phyloP scores from a whole-genome alignment of 1,140 invertebrate genomes.

The Tetragnatha versicolor region DNA sequence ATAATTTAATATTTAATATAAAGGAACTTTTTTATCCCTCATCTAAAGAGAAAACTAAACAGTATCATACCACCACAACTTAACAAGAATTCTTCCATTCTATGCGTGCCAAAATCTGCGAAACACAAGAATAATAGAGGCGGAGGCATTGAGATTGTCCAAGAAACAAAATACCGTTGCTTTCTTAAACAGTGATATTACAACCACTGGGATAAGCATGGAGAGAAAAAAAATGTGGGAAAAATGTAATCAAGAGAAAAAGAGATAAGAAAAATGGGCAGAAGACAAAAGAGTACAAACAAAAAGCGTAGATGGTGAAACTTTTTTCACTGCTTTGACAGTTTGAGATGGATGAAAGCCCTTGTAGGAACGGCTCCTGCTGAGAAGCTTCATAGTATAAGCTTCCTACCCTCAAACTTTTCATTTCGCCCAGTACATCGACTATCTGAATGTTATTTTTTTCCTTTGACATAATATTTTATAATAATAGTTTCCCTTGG shows the following conservation, averaged over 20 bases:
- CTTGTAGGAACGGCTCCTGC: neutral
- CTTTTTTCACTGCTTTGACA: constrained; percentile 3
- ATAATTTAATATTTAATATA: no score
- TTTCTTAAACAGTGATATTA: neutral
- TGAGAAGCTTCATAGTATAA: neutral
- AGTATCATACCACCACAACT: no score
- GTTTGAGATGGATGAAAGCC: constrained; percentile 24
- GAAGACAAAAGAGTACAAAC: neutral
- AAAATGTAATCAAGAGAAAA: neutral
- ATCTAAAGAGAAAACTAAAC: no score
- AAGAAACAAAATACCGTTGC: neutral
- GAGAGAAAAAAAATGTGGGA: neutral
- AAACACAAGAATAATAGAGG: neutral
- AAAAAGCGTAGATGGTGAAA: neutral
- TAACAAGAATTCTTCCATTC: no score
- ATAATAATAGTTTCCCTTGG: neutral
- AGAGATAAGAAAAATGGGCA: neutral
- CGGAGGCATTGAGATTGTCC: neutral
- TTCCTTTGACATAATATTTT: neutral
- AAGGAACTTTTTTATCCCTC: no score
- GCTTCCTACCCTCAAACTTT: neutral
- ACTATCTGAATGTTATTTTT: neutral
- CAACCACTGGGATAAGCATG: no score
- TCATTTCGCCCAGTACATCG: neutral
- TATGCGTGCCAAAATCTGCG: no score